Evolutionary conservation across 2,888 invertebrate genomes (phyloP), one percentile per base, ranked within the genome.

Genomic region (Caenorhabditis drosophilae): DNA sequence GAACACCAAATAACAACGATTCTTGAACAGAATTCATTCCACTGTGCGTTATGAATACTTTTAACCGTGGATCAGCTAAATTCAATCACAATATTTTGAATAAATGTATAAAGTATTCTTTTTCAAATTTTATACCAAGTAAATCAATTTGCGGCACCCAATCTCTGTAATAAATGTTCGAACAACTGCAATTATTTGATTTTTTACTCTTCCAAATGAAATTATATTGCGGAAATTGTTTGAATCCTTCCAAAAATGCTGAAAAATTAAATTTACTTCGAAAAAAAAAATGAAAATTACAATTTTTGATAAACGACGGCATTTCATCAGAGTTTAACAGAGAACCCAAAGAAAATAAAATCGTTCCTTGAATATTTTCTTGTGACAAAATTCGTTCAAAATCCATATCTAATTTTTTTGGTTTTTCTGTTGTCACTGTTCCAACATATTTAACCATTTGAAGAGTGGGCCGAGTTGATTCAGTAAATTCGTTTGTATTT

Each of bases 101-200:
- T 41, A 27, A 47, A 42, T 9, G 6, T 2, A n/a, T 18, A n/a
- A 36, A 26, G n/a, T n/a, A n/a, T n/a, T n/a, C n/a, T n/a, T n/a
- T n/a, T n/a, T n/a, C n/a, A n/a, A n/a, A n/a, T n/a, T n/a, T n/a
- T n/a, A 16, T 12, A 61, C 61, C 64, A 15, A 67, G 38, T 11
- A 67, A 31, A 58, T 67, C 67, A 15, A 67, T 62, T 25, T 67
- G 67, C 1, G 67, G 67, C 15, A 67, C 35, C 67, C 67, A 67
- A 22, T 34, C 42, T 3, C 51, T 23, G 27, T 22, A 50, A 36
- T 62, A 57, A 18, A 67, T 48, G 35, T 67, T 67, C 15, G 60
- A 53, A 31, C 36, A 41, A 4, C 44, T 44, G 16, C 44, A 49
- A 27, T 62, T 57, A 26, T 42, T 42, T 15, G 16, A 18, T n/a